Base-by-base conservation (phyloP, 2,797 vertebrate species). In the Chelon labrosus region DNA sequence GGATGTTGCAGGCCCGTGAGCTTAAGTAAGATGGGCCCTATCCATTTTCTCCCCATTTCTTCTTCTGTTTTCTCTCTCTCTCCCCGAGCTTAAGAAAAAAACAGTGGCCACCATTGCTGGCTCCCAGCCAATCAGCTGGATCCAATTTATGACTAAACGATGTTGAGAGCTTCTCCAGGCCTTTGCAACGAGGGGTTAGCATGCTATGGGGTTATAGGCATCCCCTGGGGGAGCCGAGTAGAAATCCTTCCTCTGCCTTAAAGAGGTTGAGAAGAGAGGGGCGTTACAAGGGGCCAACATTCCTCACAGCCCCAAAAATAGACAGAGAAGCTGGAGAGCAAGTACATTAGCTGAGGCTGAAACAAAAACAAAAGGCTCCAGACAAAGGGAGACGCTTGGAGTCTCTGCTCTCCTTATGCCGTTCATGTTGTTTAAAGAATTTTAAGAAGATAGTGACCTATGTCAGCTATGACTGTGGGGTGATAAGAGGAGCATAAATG, bases 101-200 rank as follows among this genome's bases (percentile, higher is more conserved):
- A 65, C 42, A 17, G 69, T 27, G 52, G 79, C 68, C 84, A 75
- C 79, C 82, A 59, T 49, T 5, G 64, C 80, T 94, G 91, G 93
- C 89, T 59, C 22, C 1, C 19, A 8, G 84, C 93, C 93, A 91
- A 93, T 94, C 94, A 94, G 91, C 93, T 93, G 93, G 84, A 91
- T 92, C 82, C 82, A 88, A 94, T 94, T 93, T 92, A 84, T 75
- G 77, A 79, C 63, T 74, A 75, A 90, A 89, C 44, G 65, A 65
- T 58, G 75, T 50, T 80, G 76, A 90, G 82, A 75, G 75, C 77
- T 88, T 87, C 75, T 74, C 57, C 79, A 78, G 80, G 77, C 80
- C 68, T 75, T 52, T 58, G 63, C 82, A 71, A 77, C 27, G 69
- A 83, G 86, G 85, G 65, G 82, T 83, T 90, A 87, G 89, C 91